Percentiles rank a stretch among this genome's conserved stretches.
Evolutionary conservation across 2,888 invertebrate genomes (phyloP).

Genomic region (Helleia helle): DNA sequence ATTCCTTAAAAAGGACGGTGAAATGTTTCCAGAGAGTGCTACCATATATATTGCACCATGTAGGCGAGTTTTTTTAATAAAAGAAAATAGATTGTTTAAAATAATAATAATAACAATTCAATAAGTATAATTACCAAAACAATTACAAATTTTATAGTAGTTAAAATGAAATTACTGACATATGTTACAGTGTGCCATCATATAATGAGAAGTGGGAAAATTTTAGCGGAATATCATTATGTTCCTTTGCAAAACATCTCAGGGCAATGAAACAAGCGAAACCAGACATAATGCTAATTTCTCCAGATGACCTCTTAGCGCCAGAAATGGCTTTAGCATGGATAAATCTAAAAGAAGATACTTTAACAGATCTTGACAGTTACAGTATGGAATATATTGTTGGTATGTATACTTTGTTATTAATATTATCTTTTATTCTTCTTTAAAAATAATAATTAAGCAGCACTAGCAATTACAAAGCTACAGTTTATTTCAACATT

Average conservation of each 20-base stretch:
- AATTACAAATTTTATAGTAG: too few species aligned
- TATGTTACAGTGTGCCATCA: conserved; percentile 74
- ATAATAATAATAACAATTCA: too few species aligned
- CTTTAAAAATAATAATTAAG: too few species aligned
- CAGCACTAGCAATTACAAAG: too few species aligned
- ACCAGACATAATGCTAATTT: conserved; percentile 77
- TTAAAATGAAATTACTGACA: too few species aligned
- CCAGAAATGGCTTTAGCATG: conserved; percentile 78
- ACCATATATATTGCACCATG: conserved; percentile 76
- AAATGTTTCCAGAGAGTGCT: conserved; percentile 83
- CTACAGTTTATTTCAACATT: too few species aligned
- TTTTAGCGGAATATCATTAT: conserved; percentile 87
- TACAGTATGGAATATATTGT: conserved; percentile 77
- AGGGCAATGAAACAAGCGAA: conserved; percentile 75
- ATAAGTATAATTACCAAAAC: too few species aligned
- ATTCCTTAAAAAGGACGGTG: conserved; percentile 82
- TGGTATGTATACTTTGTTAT: conserved; percentile 39
- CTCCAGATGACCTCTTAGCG: conserved; percentile 75
- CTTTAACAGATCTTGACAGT: conserved; percentile 71
- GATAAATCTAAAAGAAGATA: conserved; percentile 79
- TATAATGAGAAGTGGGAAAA: conserved; percentile 84
- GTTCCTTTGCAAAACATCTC: conserved; percentile 75
- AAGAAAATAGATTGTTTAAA: too few species aligned
- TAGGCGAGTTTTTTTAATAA: conserved; percentile 64
- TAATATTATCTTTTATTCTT: not conserved